phyloP scores from a whole-genome alignment of 2,888 invertebrate species.

The Parnassius apollo region DNA sequence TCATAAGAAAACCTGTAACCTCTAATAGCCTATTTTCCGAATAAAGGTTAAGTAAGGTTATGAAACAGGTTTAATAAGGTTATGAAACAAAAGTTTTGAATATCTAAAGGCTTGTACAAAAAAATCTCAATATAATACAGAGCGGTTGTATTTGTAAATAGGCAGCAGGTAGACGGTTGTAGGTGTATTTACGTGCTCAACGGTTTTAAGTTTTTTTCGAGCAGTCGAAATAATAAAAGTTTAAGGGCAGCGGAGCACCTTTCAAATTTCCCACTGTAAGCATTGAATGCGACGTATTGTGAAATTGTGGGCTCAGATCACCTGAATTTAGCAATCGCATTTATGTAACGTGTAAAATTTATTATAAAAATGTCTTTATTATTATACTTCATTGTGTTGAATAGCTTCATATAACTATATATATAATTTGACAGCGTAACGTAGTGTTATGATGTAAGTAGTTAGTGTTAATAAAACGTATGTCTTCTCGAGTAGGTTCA shows the following conservation, averaged over 20 bases:
- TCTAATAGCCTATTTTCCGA: conserved; percentile 34
- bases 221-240: conserved; percentile 40
- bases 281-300: conserved; percentile 22
- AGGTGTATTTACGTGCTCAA: conserved; percentile 70
- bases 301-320: conserved; percentile 14
- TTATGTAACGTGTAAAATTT: neutral
- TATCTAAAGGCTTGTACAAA: conserved; percentile 56
- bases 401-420: too few relatives aligned
- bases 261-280: conserved; percentile 66
- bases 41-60: conserved; percentile 45
- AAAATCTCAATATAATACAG: conserved; percentile 53
- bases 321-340: conserved; percentile 14
- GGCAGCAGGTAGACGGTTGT: conserved; percentile 76
- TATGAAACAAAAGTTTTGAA: conserved; percentile 62
- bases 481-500: too few relatives aligned
- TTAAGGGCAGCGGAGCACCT: conserved; percentile 57
- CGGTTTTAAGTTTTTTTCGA: conserved; percentile 50
- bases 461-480: too few relatives aligned
- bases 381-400: too few relatives aligned
- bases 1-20: conserved; percentile 25
- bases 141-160: conserved; percentile 75
- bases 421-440: too few relatives aligned
- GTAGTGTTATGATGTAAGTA: too few relatives aligned
- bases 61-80: conserved; percentile 1
- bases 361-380: neutral